Evolutionary conservation across 2,113 vertebrate species (phyloP).

Genomic region (Butorides virescens): DNA sequence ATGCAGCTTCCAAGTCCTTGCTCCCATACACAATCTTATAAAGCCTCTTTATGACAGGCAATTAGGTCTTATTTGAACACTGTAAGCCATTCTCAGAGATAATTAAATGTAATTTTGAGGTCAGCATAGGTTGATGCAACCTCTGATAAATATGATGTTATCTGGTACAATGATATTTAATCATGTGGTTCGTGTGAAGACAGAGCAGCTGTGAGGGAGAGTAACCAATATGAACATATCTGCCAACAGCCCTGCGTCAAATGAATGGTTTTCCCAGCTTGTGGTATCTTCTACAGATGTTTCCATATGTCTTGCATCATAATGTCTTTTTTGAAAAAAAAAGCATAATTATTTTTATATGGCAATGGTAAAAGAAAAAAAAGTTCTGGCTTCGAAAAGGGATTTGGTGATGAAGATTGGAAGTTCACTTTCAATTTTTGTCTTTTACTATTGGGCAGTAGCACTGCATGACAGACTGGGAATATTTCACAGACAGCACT

Average conservation of each 20-base stretch:
- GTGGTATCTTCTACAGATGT: constrained; percentile 9
- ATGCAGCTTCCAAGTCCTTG: background rate
- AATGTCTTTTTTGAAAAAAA: background rate
- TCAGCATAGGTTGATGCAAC: background rate
- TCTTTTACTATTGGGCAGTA: background rate
- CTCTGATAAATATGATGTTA: background rate
- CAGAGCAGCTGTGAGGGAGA: background rate
- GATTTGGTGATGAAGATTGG: background rate
- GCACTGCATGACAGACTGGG: background rate
- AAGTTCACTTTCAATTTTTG: background rate
- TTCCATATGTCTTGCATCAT: constrained; percentile 8
- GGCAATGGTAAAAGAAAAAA: background rate
- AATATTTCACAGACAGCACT: background rate
- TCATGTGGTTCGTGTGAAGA: constrained; percentile 1
- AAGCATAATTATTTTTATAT: background rate
- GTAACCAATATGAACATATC: background rate
- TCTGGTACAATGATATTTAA: background rate
- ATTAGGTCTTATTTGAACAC: background rate
- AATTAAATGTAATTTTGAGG: background rate
- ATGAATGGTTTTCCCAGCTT: background rate
- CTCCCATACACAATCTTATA: background rate
- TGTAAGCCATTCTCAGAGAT: background rate
- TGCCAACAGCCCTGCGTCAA: constrained; percentile 10
- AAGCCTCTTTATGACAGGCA: background rate
- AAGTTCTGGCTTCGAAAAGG: background rate